Conservation (phyloP, 2,113 vertebrate species). For the Chroicocephalus ridibundus region DNA sequence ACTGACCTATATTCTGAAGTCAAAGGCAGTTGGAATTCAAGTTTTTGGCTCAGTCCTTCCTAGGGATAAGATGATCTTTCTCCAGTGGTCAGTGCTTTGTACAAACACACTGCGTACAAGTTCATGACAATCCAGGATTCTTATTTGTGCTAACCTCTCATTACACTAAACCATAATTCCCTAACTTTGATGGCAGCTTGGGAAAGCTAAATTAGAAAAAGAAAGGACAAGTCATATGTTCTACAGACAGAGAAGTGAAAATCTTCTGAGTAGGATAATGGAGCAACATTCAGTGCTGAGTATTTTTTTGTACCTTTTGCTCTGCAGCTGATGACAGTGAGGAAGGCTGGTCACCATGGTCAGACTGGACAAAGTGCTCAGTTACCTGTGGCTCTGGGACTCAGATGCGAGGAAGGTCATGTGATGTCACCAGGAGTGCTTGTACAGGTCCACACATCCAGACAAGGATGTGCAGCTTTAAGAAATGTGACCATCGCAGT, state of each 20-base stretch:
- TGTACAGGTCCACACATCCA: conserved; percentile 94
- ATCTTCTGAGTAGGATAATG: background rate
- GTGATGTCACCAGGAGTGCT: conserved; percentile 93
- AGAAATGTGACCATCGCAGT: conserved; percentile 93
- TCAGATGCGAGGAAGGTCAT: conserved; percentile 95
- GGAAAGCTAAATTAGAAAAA: background rate
- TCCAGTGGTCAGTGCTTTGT: background rate
- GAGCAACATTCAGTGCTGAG: background rate
- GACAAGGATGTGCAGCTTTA: conserved; percentile 90
- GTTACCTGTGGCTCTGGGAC: conserved; percentile 93
- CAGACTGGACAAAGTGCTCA: conserved; percentile 97
- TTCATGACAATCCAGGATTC: background rate
- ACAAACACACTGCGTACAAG: background rate
- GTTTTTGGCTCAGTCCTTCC: background rate
- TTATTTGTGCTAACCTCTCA: background rate
- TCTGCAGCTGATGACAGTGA: conserved; percentile 81
- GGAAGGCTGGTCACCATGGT: conserved; percentile 97
- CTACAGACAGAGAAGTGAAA: background rate
- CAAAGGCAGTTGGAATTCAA: background rate
- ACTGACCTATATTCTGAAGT: background rate
- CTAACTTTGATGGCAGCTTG: background rate
- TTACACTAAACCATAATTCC: background rate
- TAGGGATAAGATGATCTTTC: background rate
- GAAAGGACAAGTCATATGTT: background rate
- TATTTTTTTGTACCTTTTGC: background rate